Evolutionary conservation across 2,888 invertebrate genomes (phyloP), one percentile per base, ranked within the genome.

Genomic region (Cryptocephalus primarius): DNA sequence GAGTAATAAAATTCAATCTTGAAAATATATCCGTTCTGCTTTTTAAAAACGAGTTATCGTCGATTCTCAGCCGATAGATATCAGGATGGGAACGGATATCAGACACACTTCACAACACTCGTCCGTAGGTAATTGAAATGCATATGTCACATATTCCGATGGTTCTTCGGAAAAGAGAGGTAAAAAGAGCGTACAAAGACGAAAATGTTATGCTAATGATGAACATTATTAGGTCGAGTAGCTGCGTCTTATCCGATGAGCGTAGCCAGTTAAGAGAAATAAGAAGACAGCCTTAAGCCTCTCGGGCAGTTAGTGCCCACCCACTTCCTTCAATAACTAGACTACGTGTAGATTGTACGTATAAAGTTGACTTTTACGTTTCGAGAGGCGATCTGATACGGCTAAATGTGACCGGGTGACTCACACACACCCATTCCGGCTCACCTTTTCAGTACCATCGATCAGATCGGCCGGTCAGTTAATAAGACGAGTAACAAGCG

Each of bases 41-140:
- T 14, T 46, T 43, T 33, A 40, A 40, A 43, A 53, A 58, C 56
- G 45, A 55, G 56, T 57, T 57, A 57, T 58, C 48, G 54, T 22
- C 22, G 22, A 22, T 22, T 22, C 22, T 22, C 22, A 22, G 22
- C 22, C 22, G 57, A 57, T 57, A 52, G 46, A 52, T 59, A 57
- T 58, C 56, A 50, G 49, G 57, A 58, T 62, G 62, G 62, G 62
- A 62, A 62, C 61, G 62, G 60, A 61, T 60, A 60, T 55, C 55
- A 55, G 54, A 54, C 53, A 58, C 55, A 53, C 59, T 61, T 61
- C 62, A 61, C 62, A 62, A 22, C 22, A 22, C 22, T 22, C 22
- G 22, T 6, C 22, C 3, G 2, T 22, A 22, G 22, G 22, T 6
- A 6, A 22, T 22, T 6, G 22, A 22, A 22, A 22, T 22, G 22